Percentiles rank a stretch among this genome's conserved stretches.
Evolutionary conservation across 2,113 vertebrate genomes (phyloP).

Genomic region (Ellobius talpinus): DNA sequence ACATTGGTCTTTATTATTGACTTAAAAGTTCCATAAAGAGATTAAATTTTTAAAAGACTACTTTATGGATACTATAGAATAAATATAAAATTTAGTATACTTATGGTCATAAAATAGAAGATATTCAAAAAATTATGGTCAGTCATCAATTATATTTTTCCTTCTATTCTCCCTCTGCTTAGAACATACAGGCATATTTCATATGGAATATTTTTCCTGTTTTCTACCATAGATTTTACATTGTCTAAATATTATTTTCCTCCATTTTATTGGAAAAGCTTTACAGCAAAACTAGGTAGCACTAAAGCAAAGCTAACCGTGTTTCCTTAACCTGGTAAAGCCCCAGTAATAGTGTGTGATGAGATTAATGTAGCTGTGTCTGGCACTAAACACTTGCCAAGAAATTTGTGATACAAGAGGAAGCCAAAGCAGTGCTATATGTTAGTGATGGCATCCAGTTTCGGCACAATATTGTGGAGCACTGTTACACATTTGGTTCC

Average conservation of each 20-base stretch:
- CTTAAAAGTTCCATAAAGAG: not conserved
- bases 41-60: slow-evolving; percentile 17
- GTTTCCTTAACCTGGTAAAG: slow-evolving; percentile 62
- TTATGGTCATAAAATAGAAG: slow-evolving; percentile 15
- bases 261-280: slow-evolving; percentile 23
- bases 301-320: slow-evolving; percentile 68
- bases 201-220: not conserved
- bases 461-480: slow-evolving; percentile 23
- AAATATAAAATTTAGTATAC: slow-evolving; percentile 59
- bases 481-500: not conserved
- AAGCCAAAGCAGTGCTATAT: slow-evolving; percentile 67
- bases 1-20: slow-evolving; percentile 6
- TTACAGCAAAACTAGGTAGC: slow-evolving; percentile 24
- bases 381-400: slow-evolving; percentile 72
- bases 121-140: slow-evolving; percentile 60
- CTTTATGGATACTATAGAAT: slow-evolving; percentile 32
- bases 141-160: slow-evolving; percentile 32
- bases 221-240: not conserved
- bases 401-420: slow-evolving; percentile 45
- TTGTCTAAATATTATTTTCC: slow-evolving; percentile 39
- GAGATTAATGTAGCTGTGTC: slow-evolving; percentile 61
- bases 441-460: slow-evolving; percentile 76
- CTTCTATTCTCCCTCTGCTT: slow-evolving; percentile 17
- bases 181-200: not conserved
- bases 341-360: slow-evolving; percentile 36